Evolutionary conservation across 2,113 vertebrate genomes (phyloP), one percentile per base, ranked within the genome.

Genomic region (Cygnus buccinator): DNA sequence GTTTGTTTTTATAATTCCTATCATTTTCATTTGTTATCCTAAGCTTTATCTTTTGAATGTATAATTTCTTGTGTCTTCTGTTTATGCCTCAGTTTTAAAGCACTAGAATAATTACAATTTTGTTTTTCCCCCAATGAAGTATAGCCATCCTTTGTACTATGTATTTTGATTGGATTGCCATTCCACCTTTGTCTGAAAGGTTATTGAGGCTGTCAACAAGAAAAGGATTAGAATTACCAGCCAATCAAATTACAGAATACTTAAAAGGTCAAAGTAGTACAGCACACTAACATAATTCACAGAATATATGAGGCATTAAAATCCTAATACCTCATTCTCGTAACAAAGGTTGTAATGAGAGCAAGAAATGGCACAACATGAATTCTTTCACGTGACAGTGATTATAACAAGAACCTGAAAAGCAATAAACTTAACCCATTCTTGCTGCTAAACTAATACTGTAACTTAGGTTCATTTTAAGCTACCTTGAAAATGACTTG

Each of bases 271-370:
- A 94, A 95, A 73, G 74, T 95, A 94, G 57, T 96, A 86, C 48
- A 58, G 89, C 96, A 94, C 58, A 97, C 86, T 94, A 97, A 96
- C 88, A 94, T 95, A 97, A 96, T 93, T 97, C 74, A 96, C 46
- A 73, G 94, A 96, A 93, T 96, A 91, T 94, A 96, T 96, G 95
- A 97, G 93, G 93, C 95, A 94, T 97, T 97, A 97, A 97, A 97
- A 97, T 95, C 83, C 93, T 96, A 95, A 94, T 93, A 94, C 68
- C 81, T 88, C 83, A 97, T 87, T 96, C 95, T 96, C 43, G 93
- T 96, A 95, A 93, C 90, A 97, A 97, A 94, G 96, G 87, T 97
- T 97, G 96, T 96, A 97, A 97, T 97, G 97, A 97, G 89, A 97
- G 92, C 70, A 97, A 95, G 92, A 89, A 96, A 96, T 95, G 77